These are phyloP conservation scores for Silurus lanzhouensis DNA, from an alignment of 2,797 vertebrate genomes.

Conservation along the genomic window DNA sequence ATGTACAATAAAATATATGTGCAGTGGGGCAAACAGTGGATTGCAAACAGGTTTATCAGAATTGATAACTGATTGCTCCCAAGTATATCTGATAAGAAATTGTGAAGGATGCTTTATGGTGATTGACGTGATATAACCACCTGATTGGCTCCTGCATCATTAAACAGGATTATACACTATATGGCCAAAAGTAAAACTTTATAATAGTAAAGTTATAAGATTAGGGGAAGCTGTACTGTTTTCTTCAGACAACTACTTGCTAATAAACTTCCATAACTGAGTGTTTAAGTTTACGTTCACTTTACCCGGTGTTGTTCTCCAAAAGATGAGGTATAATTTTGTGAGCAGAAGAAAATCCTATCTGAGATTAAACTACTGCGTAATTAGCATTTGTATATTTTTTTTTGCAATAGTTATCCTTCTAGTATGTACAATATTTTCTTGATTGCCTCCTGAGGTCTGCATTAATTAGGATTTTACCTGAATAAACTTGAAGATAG, in stretches of 20 bases:
- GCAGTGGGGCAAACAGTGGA: no score
- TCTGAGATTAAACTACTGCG: background rate
- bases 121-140: no score
- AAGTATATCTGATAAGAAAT: no score
- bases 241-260: background rate
- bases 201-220: background rate
- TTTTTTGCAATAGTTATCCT: background rate
- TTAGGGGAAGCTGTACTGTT: background rate
- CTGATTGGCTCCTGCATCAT: no score
- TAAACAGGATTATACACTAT: no score
- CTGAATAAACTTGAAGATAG: conserved; percentile 85
- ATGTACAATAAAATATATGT: no score
- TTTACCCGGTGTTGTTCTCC: no score
- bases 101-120: no score
- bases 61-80: no score
- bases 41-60: no score
- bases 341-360: background rate
- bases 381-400: background rate
- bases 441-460: no score
- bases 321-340: no score
- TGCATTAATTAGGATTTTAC: conserved; percentile 57
- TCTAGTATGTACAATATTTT: background rate
- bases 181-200: background rate
- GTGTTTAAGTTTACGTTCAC: background rate
- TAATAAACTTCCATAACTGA: background rate